phyloP scores from a whole-genome alignment of 1,140 invertebrate species.

The Bathynomus jamesi region DNA sequence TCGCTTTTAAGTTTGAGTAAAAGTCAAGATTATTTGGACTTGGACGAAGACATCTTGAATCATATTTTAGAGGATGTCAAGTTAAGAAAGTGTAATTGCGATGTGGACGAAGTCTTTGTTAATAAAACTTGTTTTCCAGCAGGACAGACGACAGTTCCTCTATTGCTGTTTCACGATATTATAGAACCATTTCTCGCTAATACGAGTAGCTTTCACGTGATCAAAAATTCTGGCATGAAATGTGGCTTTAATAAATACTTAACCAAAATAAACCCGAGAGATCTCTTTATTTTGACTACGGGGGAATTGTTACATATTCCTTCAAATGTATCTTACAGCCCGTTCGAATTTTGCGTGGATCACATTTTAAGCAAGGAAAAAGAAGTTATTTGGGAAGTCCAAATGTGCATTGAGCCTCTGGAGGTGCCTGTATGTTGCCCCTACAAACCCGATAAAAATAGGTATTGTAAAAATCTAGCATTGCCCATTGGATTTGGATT shows the following conservation, averaged over 20 bases:
- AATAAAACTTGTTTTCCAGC: background rate
- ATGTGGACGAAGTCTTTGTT: background rate
- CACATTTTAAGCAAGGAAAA: constrained; percentile 7
- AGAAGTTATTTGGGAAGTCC: constrained; percentile 10
- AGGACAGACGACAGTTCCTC: background rate
- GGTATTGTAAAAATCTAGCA: background rate
- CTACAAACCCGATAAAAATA: background rate
- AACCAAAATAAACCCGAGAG: background rate
- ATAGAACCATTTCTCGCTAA: background rate
- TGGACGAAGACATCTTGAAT: no score
- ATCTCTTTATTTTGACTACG: background rate
- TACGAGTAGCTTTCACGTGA: background rate
- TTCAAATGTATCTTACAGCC: background rate
- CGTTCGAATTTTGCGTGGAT: constrained; percentile 18
- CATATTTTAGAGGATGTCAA: background rate
- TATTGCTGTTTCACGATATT: background rate
- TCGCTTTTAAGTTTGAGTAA: no score
- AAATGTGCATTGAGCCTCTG: constrained; percentile 13
- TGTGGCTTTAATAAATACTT: background rate
- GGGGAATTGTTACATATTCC: background rate
- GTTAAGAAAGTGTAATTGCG: background rate
- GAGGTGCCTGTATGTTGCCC: constrained; percentile 21
- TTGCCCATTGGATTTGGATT: background rate
- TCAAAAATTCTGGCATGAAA: background rate
- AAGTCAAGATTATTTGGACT: background rate